A percentile compares a stretch with the other conserved stretches of the same genome.
These are phyloP conservation scores for Acanthoscelides obtectus DNA, from an alignment of 2,888 invertebrate genomes.

Conservation along the genomic window DNA sequence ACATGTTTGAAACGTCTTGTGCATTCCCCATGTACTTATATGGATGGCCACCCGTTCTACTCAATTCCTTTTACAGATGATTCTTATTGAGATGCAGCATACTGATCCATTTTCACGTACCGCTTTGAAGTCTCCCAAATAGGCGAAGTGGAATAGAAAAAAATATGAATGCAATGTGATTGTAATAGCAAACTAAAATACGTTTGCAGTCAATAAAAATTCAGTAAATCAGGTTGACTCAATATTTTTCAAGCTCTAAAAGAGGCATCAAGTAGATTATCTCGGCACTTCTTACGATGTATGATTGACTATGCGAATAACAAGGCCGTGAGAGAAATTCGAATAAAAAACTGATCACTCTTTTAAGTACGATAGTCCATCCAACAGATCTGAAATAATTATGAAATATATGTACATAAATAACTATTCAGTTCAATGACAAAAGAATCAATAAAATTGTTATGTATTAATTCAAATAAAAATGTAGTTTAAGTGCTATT, in stretches of 20 bases:
- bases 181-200: too few relatives aligned
- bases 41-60: not conserved
- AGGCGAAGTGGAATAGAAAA: not conserved
- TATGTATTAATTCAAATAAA: not conserved
- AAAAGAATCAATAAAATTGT: not conserved
- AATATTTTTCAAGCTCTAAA: too few relatives aligned
- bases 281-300: too few relatives aligned
- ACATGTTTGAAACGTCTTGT: not conserved
- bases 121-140: not conserved
- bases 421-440: not conserved
- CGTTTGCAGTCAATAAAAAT: too few relatives aligned
- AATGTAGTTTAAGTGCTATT: not conserved
- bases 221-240: too few relatives aligned
- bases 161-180: too few relatives aligned
- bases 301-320: too few relatives aligned
- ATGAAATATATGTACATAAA: not conserved
- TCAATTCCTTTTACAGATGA: not conserved
- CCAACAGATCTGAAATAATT: not conserved
- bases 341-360: too few relatives aligned
- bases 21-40: not conserved
- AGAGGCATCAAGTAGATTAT: too few relatives aligned
- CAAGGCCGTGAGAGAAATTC: too few relatives aligned
- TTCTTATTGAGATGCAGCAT: not conserved
- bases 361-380: too few relatives aligned
- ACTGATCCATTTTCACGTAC: not conserved